A percentile compares a stretch with the other conserved stretches of the same genome.
phyloP scores from a whole-genome alignment of 1,140 invertebrate genomes.

The Laodelphax striatellus region DNA sequence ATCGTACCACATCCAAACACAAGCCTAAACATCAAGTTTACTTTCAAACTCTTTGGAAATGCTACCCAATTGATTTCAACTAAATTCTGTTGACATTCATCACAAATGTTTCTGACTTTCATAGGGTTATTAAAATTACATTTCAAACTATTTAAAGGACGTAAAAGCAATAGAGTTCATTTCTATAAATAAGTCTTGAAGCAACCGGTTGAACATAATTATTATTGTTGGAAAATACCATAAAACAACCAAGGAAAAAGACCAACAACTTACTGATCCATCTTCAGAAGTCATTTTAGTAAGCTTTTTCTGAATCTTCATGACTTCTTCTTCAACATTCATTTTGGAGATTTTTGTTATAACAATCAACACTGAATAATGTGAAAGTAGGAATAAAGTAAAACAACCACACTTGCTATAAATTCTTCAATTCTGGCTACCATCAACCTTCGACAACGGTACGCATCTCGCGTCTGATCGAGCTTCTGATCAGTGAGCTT shows the following conservation, averaged over 20 bases:
- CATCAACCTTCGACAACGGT: not conserved
- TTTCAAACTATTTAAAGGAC: too few relatives aligned
- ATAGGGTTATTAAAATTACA: too few relatives aligned
- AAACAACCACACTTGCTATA: not conserved
- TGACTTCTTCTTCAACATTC: conserved; percentile 86
- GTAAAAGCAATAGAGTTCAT: too few relatives aligned
- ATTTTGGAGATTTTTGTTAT: conserved; percentile 33
- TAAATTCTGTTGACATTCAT: too few relatives aligned
- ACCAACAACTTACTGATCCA: conserved; percentile 58
- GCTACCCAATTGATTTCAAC: too few relatives aligned
- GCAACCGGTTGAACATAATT: not conserved
- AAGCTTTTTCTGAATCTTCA: conserved; percentile 87
- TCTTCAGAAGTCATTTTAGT: conserved; percentile 84
- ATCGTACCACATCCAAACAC: too few relatives aligned
- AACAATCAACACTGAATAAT: not conserved
- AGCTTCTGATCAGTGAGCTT: too few relatives aligned
- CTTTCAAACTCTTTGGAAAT: too few relatives aligned
- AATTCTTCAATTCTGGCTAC: too few relatives aligned
- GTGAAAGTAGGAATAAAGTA: not conserved
- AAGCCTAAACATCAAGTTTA: too few relatives aligned
- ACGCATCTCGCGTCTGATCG: not conserved
- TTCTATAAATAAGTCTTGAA: too few relatives aligned
- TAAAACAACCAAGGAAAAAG: not conserved
- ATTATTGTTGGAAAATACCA: not conserved
- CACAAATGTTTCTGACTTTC: too few relatives aligned